A percentile compares a stretch with the other conserved stretches of the same genome.
phyloP scores from a whole-genome alignment of 2,888 invertebrate genomes.

The Pemphredon lugubris region DNA sequence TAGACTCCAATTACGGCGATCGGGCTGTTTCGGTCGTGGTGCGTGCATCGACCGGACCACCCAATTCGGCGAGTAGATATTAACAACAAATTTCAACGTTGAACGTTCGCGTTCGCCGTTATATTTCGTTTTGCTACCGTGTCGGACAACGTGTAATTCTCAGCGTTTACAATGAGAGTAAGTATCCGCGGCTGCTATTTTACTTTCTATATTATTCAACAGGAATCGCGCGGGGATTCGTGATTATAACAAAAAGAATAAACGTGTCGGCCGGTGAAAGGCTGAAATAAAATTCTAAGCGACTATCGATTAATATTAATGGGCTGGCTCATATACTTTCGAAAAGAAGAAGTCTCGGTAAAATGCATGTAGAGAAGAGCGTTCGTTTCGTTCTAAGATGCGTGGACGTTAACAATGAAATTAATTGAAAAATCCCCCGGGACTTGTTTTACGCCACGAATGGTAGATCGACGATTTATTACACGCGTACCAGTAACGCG shows the following conservation, averaged over 20 bases:
- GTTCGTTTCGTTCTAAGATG: neutral
- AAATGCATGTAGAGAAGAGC: neutral
- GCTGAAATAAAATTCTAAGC: neutral
- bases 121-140: too few relatives aligned
- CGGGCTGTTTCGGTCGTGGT: neutral
- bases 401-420: neutral
- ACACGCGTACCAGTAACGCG: neutral
- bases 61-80: neutral
- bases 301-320: neutral
- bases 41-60: slow-evolving; percentile 12
- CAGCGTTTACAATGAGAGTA: too few relatives aligned
- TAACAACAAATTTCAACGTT: neutral
- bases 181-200: too few relatives aligned
- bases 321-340: neutral
- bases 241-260: too few relatives aligned
- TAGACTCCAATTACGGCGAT: slow-evolving; percentile 33
- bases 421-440: neutral
- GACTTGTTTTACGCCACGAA: neutral
- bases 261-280: slow-evolving; percentile 15
- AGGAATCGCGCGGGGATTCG: too few relatives aligned
- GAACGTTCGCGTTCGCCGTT: too few relatives aligned
- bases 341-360: neutral
- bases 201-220: too few relatives aligned
- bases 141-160: too few relatives aligned
- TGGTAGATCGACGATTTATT: neutral